Percentiles rank a stretch among this genome's conserved stretches.
phyloP scores from a whole-genome alignment of 2,797 vertebrate species.

The Oophaga sylvatica region DNA sequence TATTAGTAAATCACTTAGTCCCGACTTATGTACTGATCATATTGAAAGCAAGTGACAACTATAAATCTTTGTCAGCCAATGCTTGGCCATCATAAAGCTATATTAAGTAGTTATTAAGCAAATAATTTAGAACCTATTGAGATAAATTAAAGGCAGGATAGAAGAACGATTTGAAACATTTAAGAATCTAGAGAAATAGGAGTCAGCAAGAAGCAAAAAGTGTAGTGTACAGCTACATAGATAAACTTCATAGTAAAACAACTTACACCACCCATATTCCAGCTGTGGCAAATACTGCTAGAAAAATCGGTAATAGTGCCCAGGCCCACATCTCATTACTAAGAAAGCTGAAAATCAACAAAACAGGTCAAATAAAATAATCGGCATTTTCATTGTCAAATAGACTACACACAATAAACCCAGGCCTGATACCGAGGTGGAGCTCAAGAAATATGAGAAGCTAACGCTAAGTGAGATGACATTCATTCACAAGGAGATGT shows the following conservation, averaged over 20 bases:
- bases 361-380: not conserved
- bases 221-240: not conserved
- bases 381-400: not conserved
- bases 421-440: not conserved
- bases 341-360: constrained; percentile 22
- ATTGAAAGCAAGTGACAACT: too few relatives aligned
- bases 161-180: not conserved
- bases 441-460: not conserved
- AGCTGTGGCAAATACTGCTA: constrained; percentile 68
- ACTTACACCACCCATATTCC: constrained; percentile 79
- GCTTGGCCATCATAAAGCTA: too few relatives aligned
- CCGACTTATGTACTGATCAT: too few relatives aligned
- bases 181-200: not conserved
- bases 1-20: too few relatives aligned
- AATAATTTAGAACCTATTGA: too few relatives aligned
- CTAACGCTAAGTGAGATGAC: too few relatives aligned
- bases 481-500: too few relatives aligned
- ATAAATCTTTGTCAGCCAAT: too few relatives aligned
- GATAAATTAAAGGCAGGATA: not conserved
- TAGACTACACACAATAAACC: not conserved
- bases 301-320: constrained; percentile 71
- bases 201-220: not conserved
- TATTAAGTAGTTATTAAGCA: too few relatives aligned
- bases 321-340: constrained; percentile 72
- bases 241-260: not conserved